These are phyloP conservation scores for Papilio demoleus DNA, from an alignment of 2,888 invertebrate genomes.

Conservation along the genomic window DNA sequence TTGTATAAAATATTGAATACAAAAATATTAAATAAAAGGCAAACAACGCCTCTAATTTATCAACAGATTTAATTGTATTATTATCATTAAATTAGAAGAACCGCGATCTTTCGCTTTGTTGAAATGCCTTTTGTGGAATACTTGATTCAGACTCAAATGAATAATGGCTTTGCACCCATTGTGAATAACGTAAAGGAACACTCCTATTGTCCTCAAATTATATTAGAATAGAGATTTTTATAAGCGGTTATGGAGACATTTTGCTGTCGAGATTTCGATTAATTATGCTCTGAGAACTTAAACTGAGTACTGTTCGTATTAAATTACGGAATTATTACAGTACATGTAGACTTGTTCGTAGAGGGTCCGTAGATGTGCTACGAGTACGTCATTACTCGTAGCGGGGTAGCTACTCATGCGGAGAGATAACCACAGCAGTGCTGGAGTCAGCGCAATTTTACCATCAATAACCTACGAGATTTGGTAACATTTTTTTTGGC, in stretches of 20 bases:
- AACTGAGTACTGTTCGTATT: background rate
- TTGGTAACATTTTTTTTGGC: background rate
- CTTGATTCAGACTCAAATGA: slow-evolving; percentile 38
- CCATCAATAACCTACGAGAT: slow-evolving; percentile 34
- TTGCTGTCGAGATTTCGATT: slow-evolving; percentile 12
- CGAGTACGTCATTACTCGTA: slow-evolving; percentile 19
- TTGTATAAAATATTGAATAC: background rate
- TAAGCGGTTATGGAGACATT: slow-evolving; percentile 15
- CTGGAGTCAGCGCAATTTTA: slow-evolving; percentile 32
- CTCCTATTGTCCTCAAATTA: slow-evolving; percentile 33
- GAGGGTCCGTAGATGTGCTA: slow-evolving; percentile 15
- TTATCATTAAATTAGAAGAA: slow-evolving; percentile 34
- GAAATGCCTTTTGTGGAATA: slow-evolving; percentile 34
- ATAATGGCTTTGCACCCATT: slow-evolving; percentile 38
- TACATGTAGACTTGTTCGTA: background rate
- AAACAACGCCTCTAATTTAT: slow-evolving; percentile 25
- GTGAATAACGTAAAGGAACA: slow-evolving; percentile 36
- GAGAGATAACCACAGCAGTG: slow-evolving; percentile 30
- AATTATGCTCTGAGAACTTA: background rate
- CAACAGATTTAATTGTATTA: slow-evolving; percentile 32
- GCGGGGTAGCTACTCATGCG: slow-evolving; percentile 30
- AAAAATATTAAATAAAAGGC: background rate
- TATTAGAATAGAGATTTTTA: slow-evolving; percentile 33
- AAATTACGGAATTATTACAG: background rate
- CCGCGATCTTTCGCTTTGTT: slow-evolving; percentile 37